Percentiles rank a stretch among this genome's conserved stretches.
phyloP scores from a whole-genome alignment of 2,113 vertebrate genomes.

The Sclerurus mexicanus region DNA sequence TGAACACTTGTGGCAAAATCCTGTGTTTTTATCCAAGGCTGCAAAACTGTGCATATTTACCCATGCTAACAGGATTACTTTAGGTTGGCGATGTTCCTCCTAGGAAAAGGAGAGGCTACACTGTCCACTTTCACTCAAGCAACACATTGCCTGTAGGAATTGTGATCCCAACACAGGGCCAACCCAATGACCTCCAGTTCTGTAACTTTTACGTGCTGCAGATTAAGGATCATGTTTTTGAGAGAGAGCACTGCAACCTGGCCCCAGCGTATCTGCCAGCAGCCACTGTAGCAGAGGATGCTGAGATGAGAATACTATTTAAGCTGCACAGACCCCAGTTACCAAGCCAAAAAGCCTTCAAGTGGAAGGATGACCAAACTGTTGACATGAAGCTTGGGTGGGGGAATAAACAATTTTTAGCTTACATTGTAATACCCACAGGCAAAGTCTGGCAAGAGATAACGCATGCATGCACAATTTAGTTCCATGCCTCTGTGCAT shows the following conservation, averaged over 20 bases:
- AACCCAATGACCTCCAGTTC: not conserved
- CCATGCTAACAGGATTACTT: not conserved
- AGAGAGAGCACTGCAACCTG: not conserved
- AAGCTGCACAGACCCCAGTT: not conserved
- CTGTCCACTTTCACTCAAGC: not conserved
- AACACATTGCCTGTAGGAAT: not conserved
- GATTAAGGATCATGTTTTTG: not conserved
- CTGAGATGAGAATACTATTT: not conserved
- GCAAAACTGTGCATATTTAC: not conserved
- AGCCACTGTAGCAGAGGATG: rapidly evolving
- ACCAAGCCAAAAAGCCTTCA: not conserved
- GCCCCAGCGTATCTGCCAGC: not conserved
- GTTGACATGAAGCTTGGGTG: not conserved
- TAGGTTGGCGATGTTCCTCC: not conserved
- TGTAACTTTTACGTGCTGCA: not conserved
- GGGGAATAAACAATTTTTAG: not conserved
- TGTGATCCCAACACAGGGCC: not conserved
- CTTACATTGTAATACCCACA: not conserved
- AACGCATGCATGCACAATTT: not conserved
- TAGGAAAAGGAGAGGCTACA: not conserved
- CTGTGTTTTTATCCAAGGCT: not conserved
- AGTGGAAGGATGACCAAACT: not conserved
- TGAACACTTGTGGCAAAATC: not conserved
- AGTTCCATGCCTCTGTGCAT: not conserved
- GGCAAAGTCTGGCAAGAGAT: not conserved